Base-by-base conservation (phyloP, 2,797 vertebrate species). In the Champsocephalus gunnari region DNA sequence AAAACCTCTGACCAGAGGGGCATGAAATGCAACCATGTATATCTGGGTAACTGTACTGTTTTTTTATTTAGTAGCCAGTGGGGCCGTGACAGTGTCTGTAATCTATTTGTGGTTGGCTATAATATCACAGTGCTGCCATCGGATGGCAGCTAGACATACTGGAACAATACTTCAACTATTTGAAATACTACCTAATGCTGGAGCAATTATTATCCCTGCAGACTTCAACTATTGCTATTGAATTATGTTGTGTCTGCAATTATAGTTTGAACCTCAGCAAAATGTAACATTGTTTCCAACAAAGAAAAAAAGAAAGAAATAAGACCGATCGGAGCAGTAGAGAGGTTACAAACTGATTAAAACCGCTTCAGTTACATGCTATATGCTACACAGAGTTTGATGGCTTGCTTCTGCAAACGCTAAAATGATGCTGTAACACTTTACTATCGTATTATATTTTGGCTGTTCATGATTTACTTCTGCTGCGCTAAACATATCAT, bases 1-100 rank as follows among this genome's bases (percentile, higher is more conserved):
- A 94, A 77, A 86, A 95, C 75, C 88, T 94, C 84, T 95, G 90
- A 91, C 4, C 50, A 11, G 47, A 73, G 53, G 61, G 56, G 45
- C 82, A 66, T 6, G 14, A 32, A 70, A 53, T n/a, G 16, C 48
- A 68, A 56, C 47, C 43, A 45, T 58, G 63, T 66, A 66, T 83
- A 67, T 80, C 17, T 60, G 65, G 73, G 47, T 83, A 48, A 67
- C 67, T 81, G 64, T 13, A 2, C 54, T 45, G 41, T 17, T 76
- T 76, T 28, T 38, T 73, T 55, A 49, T 67, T 66, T 14, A 55
- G 68, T 70, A 71, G 45, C 51, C 47, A 47, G 16, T 56, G 44
- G 56, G 48, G 50, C 56, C 57, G 51, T 24, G 24, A 16, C 19
- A 28, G 53, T 76, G 28, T 75, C 57, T 83, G 57, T 71, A 45